phyloP scores from a whole-genome alignment of 2,113 vertebrate species.

The Cyprinus carpio region DNA sequence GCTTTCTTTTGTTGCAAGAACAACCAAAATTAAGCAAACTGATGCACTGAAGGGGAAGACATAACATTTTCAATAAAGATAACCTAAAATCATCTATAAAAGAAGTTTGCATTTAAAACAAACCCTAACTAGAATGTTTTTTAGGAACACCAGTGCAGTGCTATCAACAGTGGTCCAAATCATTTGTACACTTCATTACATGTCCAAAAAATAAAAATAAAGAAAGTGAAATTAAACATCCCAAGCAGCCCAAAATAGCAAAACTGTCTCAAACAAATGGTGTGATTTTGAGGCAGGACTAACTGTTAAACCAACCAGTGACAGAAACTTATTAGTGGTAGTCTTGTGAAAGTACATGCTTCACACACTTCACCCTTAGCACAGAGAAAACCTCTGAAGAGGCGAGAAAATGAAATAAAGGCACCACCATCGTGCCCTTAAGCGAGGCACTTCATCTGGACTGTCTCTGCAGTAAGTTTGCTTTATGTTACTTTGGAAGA shows the following conservation, averaged over 20 bases:
- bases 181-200: not conserved
- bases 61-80: no score
- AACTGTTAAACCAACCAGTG: not conserved
- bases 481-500: not conserved
- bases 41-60: no score
- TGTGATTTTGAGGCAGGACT: not conserved
- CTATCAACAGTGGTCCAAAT: no score
- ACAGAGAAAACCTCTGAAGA: not conserved
- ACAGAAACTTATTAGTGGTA: not conserved
- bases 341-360: not conserved
- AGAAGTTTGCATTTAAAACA: no score
- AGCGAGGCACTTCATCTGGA: not conserved
- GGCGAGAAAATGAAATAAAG: not conserved
- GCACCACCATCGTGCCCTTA: not conserved
- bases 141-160: no score
- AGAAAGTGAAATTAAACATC: not conserved
- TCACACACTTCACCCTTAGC: not conserved
- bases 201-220: not conserved
- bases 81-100: no score
- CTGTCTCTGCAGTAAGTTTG: not conserved
- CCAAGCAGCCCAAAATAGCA: not conserved
- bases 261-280: not conserved
- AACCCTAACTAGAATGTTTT: no score
- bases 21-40: no score
- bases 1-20: no score